These are phyloP conservation scores for Paralvinella palmiformis DNA, from an alignment of 1,140 invertebrate genomes.

Conservation along the genomic window DNA sequence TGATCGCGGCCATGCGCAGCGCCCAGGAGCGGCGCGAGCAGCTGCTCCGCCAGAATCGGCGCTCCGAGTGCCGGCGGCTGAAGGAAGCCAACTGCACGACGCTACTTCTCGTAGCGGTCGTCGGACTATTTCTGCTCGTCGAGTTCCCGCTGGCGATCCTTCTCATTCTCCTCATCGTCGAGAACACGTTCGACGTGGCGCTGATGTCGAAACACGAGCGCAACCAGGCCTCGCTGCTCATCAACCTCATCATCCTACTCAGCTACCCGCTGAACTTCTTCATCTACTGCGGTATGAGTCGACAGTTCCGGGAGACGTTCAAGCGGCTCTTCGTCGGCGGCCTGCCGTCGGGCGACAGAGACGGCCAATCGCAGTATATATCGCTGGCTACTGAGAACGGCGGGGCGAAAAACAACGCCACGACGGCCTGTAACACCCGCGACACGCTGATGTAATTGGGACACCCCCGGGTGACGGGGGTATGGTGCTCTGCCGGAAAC, in stretches of 20 bases:
- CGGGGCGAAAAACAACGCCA: too few relatives aligned
- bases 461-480: too few relatives aligned
- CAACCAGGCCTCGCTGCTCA: conserved; percentile 1
- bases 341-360: not conserved
- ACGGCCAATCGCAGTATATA: conserved; percentile 1
- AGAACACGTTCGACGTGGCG: conserved; percentile 12
- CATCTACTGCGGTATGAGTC: conserved; percentile 87
- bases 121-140: conserved; percentile 20
- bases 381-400: conserved; percentile 4
- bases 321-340: conserved; percentile 13
- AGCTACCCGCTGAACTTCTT: conserved; percentile 88
- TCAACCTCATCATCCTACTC: conserved; percentile 72
- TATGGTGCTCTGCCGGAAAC: too few relatives aligned
- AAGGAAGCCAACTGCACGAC: conserved; percentile 82
- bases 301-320: conserved; percentile 86
- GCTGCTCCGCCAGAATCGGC: conserved; percentile 76
- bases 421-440: too few relatives aligned
- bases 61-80: conserved; percentile 73
- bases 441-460: too few relatives aligned
- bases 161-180: conserved; percentile 13
- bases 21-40: conserved; percentile 73
- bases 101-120: conserved; percentile 71
- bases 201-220: not conserved
- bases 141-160: conserved; percentile 22
- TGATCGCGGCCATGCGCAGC: conserved; percentile 75